Evolutionary conservation across 2,797 vertebrate genomes (phyloP).

Genomic region (Anableps anableps): DNA sequence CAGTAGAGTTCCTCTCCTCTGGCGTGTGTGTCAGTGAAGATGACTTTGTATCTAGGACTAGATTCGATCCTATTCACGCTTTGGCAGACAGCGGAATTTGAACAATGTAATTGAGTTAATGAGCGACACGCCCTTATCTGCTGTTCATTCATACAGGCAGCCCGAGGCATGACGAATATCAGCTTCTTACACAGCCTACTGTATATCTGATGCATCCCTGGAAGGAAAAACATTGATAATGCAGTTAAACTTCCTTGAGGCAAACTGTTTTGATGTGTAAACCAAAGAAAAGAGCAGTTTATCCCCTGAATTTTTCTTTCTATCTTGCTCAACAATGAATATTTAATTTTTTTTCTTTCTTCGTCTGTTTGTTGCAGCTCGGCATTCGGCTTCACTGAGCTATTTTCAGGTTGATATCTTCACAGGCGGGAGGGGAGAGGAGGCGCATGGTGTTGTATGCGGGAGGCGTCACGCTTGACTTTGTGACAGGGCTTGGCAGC

Average conservation of each 20-base stretch:
- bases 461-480: conserved; percentile 54
- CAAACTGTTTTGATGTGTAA: conserved; percentile 59
- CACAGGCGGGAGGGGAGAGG: conserved; percentile 34
- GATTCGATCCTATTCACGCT: conserved; percentile 52
- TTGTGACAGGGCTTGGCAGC: conserved; percentile 40
- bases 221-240: conserved; percentile 63
- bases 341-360: conserved; percentile 63
- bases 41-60: conserved; percentile 44
- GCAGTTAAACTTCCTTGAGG: conserved; percentile 60
- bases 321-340: conserved; percentile 64
- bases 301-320: conserved; percentile 33
- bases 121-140: conserved; percentile 72
- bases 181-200: conserved; percentile 64
- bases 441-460: conserved; percentile 24
- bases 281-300: conserved; percentile 50
- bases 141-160: conserved; percentile 61
- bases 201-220: conserved; percentile 73
- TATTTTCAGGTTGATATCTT: conserved; percentile 71
- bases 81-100: conserved; percentile 50
- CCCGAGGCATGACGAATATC: conserved; percentile 69
- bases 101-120: conserved; percentile 72
- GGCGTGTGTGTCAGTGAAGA: conserved; percentile 30
- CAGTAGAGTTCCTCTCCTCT: conserved; percentile 25
- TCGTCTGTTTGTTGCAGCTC: conserved; percentile 67
- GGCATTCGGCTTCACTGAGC: conserved; percentile 50